Percentiles rank a stretch among this genome's conserved stretches.
Conservation (phyloP, 1,140 invertebrate genomes). For the Drosophila pachea region DNA sequence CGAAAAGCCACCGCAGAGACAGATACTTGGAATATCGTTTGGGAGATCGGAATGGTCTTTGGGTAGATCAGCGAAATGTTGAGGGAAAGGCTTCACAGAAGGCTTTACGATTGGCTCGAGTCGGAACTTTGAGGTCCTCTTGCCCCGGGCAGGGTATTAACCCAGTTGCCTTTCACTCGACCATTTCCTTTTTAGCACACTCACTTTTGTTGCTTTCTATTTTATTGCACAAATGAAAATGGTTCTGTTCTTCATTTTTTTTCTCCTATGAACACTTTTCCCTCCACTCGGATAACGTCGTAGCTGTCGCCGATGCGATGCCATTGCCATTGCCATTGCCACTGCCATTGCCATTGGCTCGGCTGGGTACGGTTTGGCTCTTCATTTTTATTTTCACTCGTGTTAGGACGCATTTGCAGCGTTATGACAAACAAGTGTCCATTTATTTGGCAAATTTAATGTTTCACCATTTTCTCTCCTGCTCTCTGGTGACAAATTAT, state of each 20-base stretch:
- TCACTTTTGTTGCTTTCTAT: conserved; percentile 67
- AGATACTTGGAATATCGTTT: too few species aligned
- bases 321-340: neutral
- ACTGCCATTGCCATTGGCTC: conserved; percentile 17
- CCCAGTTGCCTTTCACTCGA: neutral
- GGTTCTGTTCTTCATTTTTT: conserved; percentile 74
- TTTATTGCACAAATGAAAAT: conserved; percentile 76
- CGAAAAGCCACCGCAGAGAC: too few species aligned
- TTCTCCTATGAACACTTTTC: conserved; percentile 37
- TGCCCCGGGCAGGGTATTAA: conserved; percentile 7
- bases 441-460: conserved; percentile 78
- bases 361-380: conserved; percentile 36
- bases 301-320: conserved; percentile 28
- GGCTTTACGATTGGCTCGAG: too few species aligned
- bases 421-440: conserved; percentile 78
- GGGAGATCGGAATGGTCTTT: too few species aligned
- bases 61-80: neutral
- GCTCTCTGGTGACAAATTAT: conserved; percentile 71
- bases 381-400: conserved; percentile 61
- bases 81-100: too few species aligned
- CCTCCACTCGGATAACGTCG: conserved; percentile 60
- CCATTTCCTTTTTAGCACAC: conserved; percentile 27
- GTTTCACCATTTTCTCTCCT: conserved; percentile 69
- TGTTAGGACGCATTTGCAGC: conserved; percentile 74
- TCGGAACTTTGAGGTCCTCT: too few species aligned